These are phyloP conservation scores for Coreoperca whiteheadi DNA, from an alignment of 2,113 vertebrate genomes.

Conservation along the genomic window DNA sequence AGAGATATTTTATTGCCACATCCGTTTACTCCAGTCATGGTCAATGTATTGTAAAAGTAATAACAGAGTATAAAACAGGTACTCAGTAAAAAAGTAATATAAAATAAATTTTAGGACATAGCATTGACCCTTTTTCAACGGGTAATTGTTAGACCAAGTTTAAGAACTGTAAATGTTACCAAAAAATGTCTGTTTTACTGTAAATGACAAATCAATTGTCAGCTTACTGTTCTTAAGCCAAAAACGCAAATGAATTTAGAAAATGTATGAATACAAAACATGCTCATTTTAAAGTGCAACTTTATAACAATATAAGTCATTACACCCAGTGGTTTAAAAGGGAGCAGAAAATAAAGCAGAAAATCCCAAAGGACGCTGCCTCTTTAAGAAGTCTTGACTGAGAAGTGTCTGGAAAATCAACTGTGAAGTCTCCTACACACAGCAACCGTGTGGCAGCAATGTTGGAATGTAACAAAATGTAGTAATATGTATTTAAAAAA, in stretches of 20 bases:
- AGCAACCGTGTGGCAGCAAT: slow-evolving; percentile 1
- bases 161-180: not conserved
- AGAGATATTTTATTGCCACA: not conserved
- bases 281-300: slow-evolving; percentile 15
- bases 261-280: not conserved
- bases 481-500: not conserved
- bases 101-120: not conserved
- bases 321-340: not conserved
- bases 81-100: not conserved
- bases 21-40: not conserved
- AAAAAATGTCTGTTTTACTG: not conserved
- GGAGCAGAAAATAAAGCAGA: not conserved
- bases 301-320: not conserved
- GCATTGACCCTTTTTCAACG: not conserved
- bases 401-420: slow-evolving; percentile 14
- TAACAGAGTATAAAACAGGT: not conserved
- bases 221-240: not conserved
- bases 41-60: slow-evolving; percentile 4
- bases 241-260: not conserved
- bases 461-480: not conserved
- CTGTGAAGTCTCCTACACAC: slow-evolving; percentile 1
- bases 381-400: slow-evolving; percentile 18
- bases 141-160: not conserved
- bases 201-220: slow-evolving; percentile 1
- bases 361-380: not conserved